Percentiles rank a stretch among this genome's conserved stretches.
These are phyloP conservation scores for Diploptera punctata DNA, from an alignment of 2,888 invertebrate species.

Conservation along the genomic window DNA sequence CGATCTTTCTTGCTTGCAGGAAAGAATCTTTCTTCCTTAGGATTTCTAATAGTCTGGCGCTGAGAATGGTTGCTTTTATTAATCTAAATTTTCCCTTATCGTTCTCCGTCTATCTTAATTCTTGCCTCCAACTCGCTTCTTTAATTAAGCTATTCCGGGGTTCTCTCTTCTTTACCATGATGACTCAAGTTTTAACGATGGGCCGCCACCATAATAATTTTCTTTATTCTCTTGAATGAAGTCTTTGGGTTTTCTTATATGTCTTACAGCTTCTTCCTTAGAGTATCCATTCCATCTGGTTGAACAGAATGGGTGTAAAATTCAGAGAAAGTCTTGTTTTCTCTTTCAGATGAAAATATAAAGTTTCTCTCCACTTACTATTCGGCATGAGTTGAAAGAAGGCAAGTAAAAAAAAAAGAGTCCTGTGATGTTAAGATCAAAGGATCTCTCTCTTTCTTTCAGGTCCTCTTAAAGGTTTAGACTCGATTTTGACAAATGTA, in stretches of 20 bases:
- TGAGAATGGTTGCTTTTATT: not conserved
- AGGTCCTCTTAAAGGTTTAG: not conserved
- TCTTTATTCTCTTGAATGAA: conserved; percentile 2
- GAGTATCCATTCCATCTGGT: conserved; percentile 2
- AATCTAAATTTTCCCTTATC: conserved; percentile 22
- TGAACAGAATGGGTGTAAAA: not conserved
- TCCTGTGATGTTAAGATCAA: conserved; percentile 4
- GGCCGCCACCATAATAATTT: not conserved
- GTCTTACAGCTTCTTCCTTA: not conserved
- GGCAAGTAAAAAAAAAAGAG: not conserved
- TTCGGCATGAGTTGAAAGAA: no score
- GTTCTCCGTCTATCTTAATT: conserved; percentile 18
- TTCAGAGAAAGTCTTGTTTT: not conserved
- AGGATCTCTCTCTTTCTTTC: not conserved
- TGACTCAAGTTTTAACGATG: conserved; percentile 7
- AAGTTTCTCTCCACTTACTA: not conserved
- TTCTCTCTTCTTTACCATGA: not conserved
- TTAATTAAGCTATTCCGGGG: conserved; percentile 6
- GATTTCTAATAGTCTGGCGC: not conserved
- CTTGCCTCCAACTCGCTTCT: not conserved
- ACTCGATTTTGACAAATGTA: conserved; percentile 19
- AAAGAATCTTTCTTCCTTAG: no score
- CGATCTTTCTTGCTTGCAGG: no score
- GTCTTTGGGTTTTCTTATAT: not conserved
- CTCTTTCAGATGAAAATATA: conserved; percentile 3